Percentiles rank a stretch among this genome's conserved stretches.
These are phyloP conservation scores for Podarcis raffonei DNA, from an alignment of 2,113 vertebrate species.

Conservation along the genomic window DNA sequence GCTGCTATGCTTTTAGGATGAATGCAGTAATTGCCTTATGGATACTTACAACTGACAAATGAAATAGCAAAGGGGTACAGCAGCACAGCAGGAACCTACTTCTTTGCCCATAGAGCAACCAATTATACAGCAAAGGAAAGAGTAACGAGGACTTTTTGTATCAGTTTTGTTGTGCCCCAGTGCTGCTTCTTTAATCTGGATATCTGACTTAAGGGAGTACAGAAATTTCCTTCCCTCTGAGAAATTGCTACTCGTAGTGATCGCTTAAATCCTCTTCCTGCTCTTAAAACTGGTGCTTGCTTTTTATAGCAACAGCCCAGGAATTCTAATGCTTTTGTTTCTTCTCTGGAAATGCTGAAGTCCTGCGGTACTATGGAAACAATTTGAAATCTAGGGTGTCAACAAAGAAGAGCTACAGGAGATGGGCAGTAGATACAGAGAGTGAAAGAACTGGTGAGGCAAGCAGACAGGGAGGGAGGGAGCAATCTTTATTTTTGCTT, in stretches of 20 bases:
- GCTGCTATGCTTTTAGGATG: background rate
- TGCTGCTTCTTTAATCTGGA: background rate
- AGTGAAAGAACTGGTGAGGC: background rate
- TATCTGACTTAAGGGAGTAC: background rate
- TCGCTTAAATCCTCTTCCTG: background rate
- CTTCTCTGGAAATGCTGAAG: background rate
- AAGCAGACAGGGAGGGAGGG: background rate
- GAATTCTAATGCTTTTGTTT: background rate
- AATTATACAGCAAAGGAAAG: accelerated
- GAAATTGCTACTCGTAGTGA: accelerated
- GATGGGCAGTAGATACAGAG: background rate
- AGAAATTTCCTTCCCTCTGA: background rate
- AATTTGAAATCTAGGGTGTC: conserved; percentile 3
- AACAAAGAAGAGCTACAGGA: background rate
- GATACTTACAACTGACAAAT: background rate
- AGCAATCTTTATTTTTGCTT: background rate
- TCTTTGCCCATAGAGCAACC: background rate
- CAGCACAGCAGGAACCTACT: background rate
- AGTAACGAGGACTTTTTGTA: background rate
- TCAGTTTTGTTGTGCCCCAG: background rate
- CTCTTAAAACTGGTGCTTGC: background rate
- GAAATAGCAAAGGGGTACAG: background rate
- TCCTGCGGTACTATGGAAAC: background rate
- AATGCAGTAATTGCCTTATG: background rate
- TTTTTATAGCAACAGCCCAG: background rate